Base-by-base conservation (phyloP, 2,797 vertebrate species). In the Pagetopsis macropterus region DNA sequence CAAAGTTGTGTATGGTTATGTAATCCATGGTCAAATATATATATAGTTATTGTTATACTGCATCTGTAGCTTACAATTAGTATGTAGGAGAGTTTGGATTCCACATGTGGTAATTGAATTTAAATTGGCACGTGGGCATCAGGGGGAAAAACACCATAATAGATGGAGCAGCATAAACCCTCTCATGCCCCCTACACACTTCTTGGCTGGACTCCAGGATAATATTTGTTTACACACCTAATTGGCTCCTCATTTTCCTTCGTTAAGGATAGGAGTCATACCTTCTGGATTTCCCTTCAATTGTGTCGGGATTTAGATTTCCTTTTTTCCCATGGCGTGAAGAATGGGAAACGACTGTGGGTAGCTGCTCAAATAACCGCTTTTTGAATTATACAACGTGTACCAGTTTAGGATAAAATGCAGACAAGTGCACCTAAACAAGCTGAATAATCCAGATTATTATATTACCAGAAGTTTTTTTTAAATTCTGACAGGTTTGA, bases 201-300 rank as follows among this genome's bases (percentile, higher is more conserved):
- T 3, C 59, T 80, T 88, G 78, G 81, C 84, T 33, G 31, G 19
- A 65, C 71, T 91, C 78, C 85, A 88, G 80, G 71, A 81, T 81
- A 78, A 86, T 85, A 77, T 87, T 85, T 37, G 33, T 37, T 37
- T 37, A 9, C 6, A 37, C 33, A 37, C 33, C 33, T 37, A 37
- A 37, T 37, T 37, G 33, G 33, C 33, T 37, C 33, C 33, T 69
- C 75, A 81, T 84, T 86, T 82, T 79, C 68, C 48, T 40, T 76
- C 65, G 66, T 67, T 76, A 63, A 80, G 63, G 58, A 50, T 9
- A n/a, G 37, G 59, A 81, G 69, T 74, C 65, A 62, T 45, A 52
- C 57, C 65, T 64, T 70, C 7, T 70, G 46, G 65, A 59, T 79
- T 50, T 27, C 27, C 2, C 14, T 45, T 49, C 9, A 66, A 65